Base-by-base conservation (phyloP, 1,140 invertebrate species). In the Lepidurus couesii region DNA sequence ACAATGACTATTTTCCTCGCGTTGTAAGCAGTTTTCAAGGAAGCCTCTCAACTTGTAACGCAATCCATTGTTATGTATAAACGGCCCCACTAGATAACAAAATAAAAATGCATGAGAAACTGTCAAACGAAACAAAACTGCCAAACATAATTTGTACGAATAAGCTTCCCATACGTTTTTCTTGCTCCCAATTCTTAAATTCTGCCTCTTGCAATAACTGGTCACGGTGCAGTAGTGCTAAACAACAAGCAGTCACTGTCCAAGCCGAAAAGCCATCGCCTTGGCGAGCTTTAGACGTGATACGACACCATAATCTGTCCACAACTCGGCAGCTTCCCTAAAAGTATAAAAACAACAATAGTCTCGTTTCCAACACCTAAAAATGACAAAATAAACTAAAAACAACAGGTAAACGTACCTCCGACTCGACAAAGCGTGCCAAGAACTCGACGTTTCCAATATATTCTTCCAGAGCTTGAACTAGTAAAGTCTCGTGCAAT, bases 11-110 rank as follows among this genome's bases (percentile, higher is more conserved):
- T 74, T 44, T 26, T 77, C 65, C 73, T 42, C 44, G 21, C 75
- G 73, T 13, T 76, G 13, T 42, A 80, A 77, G 43, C 75, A 78
- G 47, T 53, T 24, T 47, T 80, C 77, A 8, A 76, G 26, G 43
- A 80, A 16, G n/a, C 73, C 24, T 21, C 74, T 43, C n/a, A 75
- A 13, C 13, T 78, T 79, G 24, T 74, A 44, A 7, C 74, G 53
- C n/a, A 53, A 78, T 16, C 65, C 78, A 13, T 42, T 26, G 43
- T 74, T 43, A 5, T 45, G 74, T 11, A 74, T 34, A 11, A 65
- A 65, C 4, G 53, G 53, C 0, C 53, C 53, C 16, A 65, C 53
- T 65, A 16, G 8, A 65, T 65, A 65, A 65, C 4, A n/a, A 65
- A 65, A 65, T 21, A 65, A 16, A 16, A 13, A 16, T 65, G 4